Percentiles rank a stretch among this genome's conserved stretches.
Evolutionary conservation across 2,888 invertebrate genomes (phyloP).

Genomic region (Microctonus aethiopoides): DNA sequence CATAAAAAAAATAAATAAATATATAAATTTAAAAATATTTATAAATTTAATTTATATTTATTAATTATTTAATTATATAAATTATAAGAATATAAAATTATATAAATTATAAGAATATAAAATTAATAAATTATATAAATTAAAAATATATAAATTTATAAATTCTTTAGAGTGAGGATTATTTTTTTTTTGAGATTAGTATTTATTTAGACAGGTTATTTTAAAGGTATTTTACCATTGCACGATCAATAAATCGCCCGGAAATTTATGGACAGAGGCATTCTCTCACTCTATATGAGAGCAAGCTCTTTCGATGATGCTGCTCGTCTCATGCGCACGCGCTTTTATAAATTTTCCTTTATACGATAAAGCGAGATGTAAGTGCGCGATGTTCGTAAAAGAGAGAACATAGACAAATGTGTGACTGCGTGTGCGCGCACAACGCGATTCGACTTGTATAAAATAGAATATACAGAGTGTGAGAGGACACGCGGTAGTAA

Average conservation of each 20-base stretch:
- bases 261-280: conserved; percentile 31
- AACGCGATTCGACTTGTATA: not conserved
- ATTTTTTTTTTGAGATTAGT: not conserved
- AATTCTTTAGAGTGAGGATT: too few relatives aligned
- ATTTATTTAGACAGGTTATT: conserved; percentile 28
- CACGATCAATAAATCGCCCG: conserved; percentile 41
- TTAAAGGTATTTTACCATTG: conserved; percentile 34
- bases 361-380: not conserved
- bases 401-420: not conserved
- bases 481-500: not conserved
- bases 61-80: too few relatives aligned
- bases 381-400: not conserved
- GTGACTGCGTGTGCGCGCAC: conserved; percentile 1
- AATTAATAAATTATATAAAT: too few relatives aligned
- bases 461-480: not conserved
- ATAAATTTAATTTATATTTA: too few relatives aligned
- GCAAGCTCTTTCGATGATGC: conserved; percentile 31
- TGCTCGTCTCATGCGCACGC: not conserved
- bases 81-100: too few relatives aligned
- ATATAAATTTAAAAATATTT: too few relatives aligned
- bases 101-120: too few relatives aligned
- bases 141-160: too few relatives aligned
- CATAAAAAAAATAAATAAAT: too few relatives aligned
- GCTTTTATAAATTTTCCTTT: not conserved
- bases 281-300: conserved; percentile 6